Percentiles rank a stretch among this genome's conserved stretches.
These are phyloP conservation scores for Sinocyclocheilus anophthalmus DNA, from an alignment of 2,113 vertebrate genomes.

Conservation along the genomic window DNA sequence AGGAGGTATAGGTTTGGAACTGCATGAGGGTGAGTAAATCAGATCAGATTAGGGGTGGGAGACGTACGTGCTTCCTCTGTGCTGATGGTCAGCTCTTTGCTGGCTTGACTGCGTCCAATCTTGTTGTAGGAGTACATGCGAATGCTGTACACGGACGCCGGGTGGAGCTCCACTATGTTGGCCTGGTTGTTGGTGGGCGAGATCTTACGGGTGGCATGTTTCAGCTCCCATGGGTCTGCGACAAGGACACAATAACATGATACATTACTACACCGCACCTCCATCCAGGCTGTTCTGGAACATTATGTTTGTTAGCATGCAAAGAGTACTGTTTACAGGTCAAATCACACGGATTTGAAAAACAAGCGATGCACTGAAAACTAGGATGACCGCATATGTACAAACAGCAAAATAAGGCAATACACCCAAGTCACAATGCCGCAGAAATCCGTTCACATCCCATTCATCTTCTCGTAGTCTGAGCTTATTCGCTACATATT, in stretches of 20 bases:
- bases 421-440: not conserved
- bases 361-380: not conserved
- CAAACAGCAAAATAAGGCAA: constrained; percentile 21
- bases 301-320: constrained; percentile 17
- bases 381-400: not conserved
- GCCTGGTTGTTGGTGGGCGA: constrained; percentile 97
- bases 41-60: not conserved
- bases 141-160: constrained; percentile 95
- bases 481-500: constrained; percentile 25
- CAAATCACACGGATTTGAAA: not conserved
- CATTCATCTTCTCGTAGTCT: not conserved
- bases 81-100: constrained; percentile 96
- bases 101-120: constrained; percentile 94
- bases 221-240: constrained; percentile 93
- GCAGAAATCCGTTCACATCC: constrained; percentile 12
- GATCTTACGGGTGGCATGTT: constrained; percentile 96
- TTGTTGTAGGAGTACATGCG: constrained; percentile 98
- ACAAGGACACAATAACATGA: rapidly evolving
- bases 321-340: constrained; percentile 12
- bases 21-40: not conserved
- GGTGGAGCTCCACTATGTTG: constrained; percentile 96
- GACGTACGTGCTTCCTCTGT: constrained; percentile 93
- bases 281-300: not conserved
- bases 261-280: not conserved
- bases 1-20: not conserved